A percentile compares a stretch with the other conserved stretches of the same genome.
Conservation (phyloP, 2,797 vertebrate species). For the Xenops minutus region DNA sequence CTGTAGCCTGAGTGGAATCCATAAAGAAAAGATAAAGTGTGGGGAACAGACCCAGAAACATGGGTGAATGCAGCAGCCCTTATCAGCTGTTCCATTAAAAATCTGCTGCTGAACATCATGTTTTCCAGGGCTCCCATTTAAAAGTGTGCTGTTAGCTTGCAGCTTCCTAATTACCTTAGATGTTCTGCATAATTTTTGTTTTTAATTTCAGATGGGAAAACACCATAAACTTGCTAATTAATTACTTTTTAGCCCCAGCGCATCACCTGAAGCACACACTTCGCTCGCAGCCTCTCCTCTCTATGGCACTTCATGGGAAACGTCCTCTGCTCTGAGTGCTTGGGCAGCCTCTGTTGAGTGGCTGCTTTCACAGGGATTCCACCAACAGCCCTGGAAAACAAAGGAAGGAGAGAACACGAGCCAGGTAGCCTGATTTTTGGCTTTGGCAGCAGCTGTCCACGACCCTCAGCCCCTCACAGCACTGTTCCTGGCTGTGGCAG, state of each 20-base stretch:
- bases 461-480: no score
- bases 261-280: neutral
- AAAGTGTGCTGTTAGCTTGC: neutral
- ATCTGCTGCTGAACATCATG: neutral
- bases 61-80: neutral
- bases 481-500: fast-evolving
- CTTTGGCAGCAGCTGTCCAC: neutral
- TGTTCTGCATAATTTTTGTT: conserved; percentile 55
- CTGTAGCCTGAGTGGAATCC: neutral
- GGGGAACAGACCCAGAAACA: neutral
- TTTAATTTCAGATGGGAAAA: conserved; percentile 61
- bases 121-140: neutral
- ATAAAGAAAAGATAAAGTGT: neutral
- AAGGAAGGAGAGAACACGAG: neutral
- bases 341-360: neutral
- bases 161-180: conserved; percentile 24
- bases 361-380: neutral
- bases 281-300: neutral
- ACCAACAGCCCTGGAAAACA: neutral
- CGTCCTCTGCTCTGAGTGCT: fast-evolving
- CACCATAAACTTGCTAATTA: conserved; percentile 55
- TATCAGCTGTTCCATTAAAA: neutral
- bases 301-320: neutral
- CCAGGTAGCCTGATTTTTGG: neutral
- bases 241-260: conserved; percentile 18